Conservation (phyloP, 2,113 vertebrate genomes). For the Stigmatopora argus region DNA sequence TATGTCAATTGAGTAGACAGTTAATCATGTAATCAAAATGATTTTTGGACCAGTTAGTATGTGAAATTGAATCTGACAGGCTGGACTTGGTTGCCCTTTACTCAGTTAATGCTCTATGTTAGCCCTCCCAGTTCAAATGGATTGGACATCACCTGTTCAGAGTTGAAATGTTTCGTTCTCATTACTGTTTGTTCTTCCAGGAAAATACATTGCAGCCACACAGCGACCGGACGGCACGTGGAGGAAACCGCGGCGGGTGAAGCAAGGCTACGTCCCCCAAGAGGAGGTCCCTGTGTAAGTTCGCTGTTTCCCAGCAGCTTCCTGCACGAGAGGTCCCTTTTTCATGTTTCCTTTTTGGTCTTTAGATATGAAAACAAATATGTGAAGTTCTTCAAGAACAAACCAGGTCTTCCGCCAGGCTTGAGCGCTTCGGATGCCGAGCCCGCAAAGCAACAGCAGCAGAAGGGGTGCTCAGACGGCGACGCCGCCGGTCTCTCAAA, state of each 20-base stretch:
- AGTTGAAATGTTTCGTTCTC: no score
- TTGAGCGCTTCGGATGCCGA: constrained; percentile 67
- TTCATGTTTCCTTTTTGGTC: not conserved
- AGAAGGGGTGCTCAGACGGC: constrained; percentile 49
- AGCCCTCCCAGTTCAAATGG: no score
- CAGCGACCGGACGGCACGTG: constrained; percentile 92
- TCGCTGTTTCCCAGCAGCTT: not conserved
- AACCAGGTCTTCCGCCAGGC: constrained; percentile 88
- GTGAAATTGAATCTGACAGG: no score
- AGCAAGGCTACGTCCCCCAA: constrained; percentile 89
- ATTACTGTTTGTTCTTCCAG: constrained; percentile 56
- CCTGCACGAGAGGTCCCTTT: not conserved
- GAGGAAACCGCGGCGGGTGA: constrained; percentile 87
- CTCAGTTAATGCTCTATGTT: no score
- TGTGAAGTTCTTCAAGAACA: constrained; percentile 94
- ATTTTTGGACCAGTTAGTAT: no score
- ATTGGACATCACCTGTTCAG: no score
- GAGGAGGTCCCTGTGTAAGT: constrained; percentile 94
- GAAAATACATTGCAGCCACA: constrained; percentile 90
- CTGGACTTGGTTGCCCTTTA: no score
- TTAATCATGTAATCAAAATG: no score
- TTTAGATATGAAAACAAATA: constrained; percentile 93
- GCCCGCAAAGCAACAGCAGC: constrained; percentile 46
- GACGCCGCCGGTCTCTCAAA: constrained; percentile 76
- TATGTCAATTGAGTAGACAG: no score